These are phyloP conservation scores for Rhopalosiphum maidis DNA, from an alignment of 1,140 invertebrate genomes.

Conservation along the genomic window DNA sequence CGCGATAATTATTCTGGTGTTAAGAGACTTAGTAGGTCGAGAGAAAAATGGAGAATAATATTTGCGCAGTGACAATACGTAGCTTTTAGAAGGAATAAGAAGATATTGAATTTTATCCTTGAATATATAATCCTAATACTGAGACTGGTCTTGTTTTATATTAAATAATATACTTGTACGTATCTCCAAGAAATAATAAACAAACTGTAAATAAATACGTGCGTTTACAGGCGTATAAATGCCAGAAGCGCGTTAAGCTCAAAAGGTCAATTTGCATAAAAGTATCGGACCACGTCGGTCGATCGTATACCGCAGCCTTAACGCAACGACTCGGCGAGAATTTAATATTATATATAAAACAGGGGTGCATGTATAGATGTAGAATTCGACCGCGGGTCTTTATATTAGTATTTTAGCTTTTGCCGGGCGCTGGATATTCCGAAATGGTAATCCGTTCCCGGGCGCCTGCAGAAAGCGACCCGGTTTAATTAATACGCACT, in stretches of 20 bases:
- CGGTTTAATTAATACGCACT: conserved; percentile 3
- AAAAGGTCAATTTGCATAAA: conserved; percentile 38
- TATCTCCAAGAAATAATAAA: background rate
- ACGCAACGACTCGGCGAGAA: background rate
- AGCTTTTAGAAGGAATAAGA: background rate
- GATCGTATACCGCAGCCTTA: background rate
- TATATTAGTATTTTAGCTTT: conserved; percentile 6
- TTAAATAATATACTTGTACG: background rate
- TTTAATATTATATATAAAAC: conserved; percentile 40
- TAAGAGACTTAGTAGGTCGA: background rate
- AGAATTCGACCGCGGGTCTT: conserved; percentile 23
- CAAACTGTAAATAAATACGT: background rate
- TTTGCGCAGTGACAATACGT: background rate
- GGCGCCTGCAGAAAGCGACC: background rate
- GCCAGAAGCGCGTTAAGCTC: background rate
- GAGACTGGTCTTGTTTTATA: background rate
- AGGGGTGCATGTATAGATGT: too few relatives aligned
- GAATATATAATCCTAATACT: too few relatives aligned
- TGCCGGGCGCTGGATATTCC: background rate
- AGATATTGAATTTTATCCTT: background rate
- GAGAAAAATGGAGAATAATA: background rate
- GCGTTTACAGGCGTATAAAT: background rate
- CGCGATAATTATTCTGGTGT: background rate
- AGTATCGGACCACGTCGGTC: background rate
- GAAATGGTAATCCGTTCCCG: background rate